Evolutionary conservation across 2,888 invertebrate species (phyloP), one percentile per base, ranked within the genome.

Genomic region (Lasius platythorax): DNA sequence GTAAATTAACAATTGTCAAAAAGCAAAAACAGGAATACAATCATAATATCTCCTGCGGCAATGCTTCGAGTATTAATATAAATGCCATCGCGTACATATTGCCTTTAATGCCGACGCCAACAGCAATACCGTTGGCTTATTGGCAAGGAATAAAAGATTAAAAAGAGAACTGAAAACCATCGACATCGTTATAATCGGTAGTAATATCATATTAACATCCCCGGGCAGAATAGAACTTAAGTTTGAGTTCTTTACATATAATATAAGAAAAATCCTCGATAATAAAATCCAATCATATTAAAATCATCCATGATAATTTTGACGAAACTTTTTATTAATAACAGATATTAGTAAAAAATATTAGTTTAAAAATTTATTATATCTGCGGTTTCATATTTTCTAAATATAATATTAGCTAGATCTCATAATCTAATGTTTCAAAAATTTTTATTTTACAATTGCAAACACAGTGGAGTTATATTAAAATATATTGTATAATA

Each of bases 191-290:
- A 70, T 18, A 43, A 67, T 67, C 46, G 53, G 37, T n/a, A n/a
- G 18, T 66, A 46, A 53, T 53, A 15, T 33, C 23, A 64, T 40
- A 76, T 76, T 56, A 76, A 76, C 28, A 67, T 76, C 37, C 8
- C 37, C 8, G 12, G 15, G 15, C 8, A 66, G 12, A 4, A n/a
- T 53, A 66, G 11, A 67, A 5, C 12, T 76, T 66, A 40, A 78
- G n/a, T 4, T 67, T 56, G 12, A 56, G 23, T 5, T 37, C 3
- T 23, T 72, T 40, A 9, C 12, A 18, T 63, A 46, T 63, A 46
- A 76, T 40, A 37, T 3, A 56, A 0, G 18, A 56, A 56, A 53
- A 50, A 40, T 40, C 18, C 18, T n/a, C n/a, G 5, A 67, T 76
- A 56, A 67, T 40, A 28, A 3, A 67, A 0, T 50, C 15, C 15